Evolutionary conservation across 2,888 invertebrate species (phyloP).

Genomic region (Meiosimyza decipiens): DNA sequence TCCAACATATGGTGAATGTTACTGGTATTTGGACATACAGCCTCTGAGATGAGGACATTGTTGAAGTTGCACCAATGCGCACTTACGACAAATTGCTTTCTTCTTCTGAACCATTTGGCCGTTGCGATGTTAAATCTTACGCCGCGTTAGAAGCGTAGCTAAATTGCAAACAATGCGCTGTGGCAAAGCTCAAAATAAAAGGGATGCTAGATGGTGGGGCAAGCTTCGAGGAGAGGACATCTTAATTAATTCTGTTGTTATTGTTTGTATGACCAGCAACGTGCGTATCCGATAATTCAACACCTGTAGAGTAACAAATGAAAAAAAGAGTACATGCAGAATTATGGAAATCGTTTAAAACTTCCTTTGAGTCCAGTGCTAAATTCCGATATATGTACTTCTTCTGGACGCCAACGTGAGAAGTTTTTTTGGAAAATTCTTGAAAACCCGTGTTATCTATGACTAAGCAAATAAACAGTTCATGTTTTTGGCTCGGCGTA

Average conservation of each 20-base stretch:
- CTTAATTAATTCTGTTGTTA: constrained; percentile 7
- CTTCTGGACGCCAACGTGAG: too few species aligned
- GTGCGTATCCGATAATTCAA: too few species aligned
- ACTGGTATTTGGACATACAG: background rate
- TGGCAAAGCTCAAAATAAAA: background rate
- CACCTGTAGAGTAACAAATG: too few species aligned
- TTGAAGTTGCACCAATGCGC: background rate
- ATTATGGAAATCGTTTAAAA: too few species aligned
- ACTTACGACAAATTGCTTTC: constrained; percentile 20
- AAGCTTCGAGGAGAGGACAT: background rate
- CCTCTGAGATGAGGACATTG: background rate
- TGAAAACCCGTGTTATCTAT: too few species aligned
- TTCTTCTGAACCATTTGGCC: constrained; percentile 27
- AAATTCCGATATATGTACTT: too few species aligned
- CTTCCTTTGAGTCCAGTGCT: too few species aligned
- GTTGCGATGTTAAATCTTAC: background rate
- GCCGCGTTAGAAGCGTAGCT: background rate
- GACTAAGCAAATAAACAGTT: too few species aligned
- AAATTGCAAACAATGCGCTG: background rate
- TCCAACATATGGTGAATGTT: too few species aligned
- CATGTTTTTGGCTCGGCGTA: too few species aligned
- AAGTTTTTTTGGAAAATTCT: too few species aligned
- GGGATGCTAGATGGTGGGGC: background rate
- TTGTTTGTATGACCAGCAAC: background rate
- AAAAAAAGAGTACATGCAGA: too few species aligned